These are phyloP conservation scores for Triplophysa dalaica DNA, from an alignment of 2,113 vertebrate genomes.

Conservation along the genomic window DNA sequence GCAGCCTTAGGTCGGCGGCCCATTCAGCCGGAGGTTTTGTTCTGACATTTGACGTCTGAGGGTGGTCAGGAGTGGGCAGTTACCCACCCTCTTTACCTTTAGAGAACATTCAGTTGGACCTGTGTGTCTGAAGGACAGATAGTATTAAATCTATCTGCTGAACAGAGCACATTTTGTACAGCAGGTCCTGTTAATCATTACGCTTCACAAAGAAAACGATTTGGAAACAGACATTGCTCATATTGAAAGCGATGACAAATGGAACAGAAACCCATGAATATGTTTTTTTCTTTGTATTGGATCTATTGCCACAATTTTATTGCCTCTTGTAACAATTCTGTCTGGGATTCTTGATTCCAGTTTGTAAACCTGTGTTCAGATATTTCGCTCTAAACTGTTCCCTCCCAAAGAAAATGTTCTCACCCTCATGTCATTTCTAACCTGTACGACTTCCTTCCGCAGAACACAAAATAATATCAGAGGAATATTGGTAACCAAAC, in stretches of 20 bases:
- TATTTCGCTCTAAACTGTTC: too few relatives aligned
- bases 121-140: neutral
- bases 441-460: too few relatives aligned
- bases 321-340: neutral
- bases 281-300: neutral
- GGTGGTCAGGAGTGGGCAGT: slow-evolving; percentile 21
- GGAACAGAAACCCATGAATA: neutral
- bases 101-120: neutral
- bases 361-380: neutral
- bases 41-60: slow-evolving; percentile 11
- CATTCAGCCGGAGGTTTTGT: slow-evolving; percentile 32
- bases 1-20: slow-evolving; percentile 42
- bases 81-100: slow-evolving; percentile 16
- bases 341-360: neutral
- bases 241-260: neutral
- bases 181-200: neutral
- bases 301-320: neutral
- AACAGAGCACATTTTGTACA: neutral
- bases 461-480: too few relatives aligned
- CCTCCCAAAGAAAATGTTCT: too few relatives aligned
- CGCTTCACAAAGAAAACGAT: neutral
- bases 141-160: neutral
- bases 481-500: too few relatives aligned
- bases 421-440: too few relatives aligned
- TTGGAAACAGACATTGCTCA: neutral